These are phyloP conservation scores for Whitmania pigra DNA, from an alignment of 1,140 invertebrate species.

Conservation along the genomic window DNA sequence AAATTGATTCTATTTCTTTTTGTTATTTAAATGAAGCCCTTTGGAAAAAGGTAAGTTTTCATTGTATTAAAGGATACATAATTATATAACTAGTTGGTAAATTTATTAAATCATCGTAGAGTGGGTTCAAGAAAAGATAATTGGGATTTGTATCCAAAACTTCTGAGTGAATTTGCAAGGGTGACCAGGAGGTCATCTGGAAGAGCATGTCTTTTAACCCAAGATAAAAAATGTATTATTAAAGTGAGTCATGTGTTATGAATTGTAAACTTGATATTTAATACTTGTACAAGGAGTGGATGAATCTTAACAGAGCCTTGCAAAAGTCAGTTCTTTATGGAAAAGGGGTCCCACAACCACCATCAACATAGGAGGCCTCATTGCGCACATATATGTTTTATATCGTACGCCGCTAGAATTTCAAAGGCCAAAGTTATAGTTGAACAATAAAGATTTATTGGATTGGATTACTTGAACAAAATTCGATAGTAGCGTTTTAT, in stretches of 20 bases:
- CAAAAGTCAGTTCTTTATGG: slow-evolving; percentile 30
- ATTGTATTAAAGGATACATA: too few relatives aligned
- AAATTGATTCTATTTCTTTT: not conserved
- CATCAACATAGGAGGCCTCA: slow-evolving; percentile 38
- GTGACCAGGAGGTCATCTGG: slow-evolving; percentile 40
- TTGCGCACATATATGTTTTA: slow-evolving; percentile 33
- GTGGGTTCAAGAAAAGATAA: slow-evolving; percentile 46
- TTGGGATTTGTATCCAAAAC: slow-evolving; percentile 44
- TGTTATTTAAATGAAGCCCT: slow-evolving; percentile 42
- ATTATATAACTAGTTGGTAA: too few relatives aligned
- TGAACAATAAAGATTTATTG: too few relatives aligned
- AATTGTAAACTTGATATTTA: not conserved
- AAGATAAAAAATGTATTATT: slow-evolving; percentile 45
- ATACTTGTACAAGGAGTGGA: slow-evolving; percentile 14
- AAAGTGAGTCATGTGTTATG: slow-evolving; percentile 30
- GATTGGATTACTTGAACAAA: not conserved
- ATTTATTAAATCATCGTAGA: slow-evolving; percentile 22
- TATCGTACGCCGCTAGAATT: slow-evolving; percentile 26
- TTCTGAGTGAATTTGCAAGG: slow-evolving; percentile 46
- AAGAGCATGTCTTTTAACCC: slow-evolving; percentile 47
- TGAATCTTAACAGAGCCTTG: slow-evolving; percentile 30
- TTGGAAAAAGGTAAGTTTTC: slow-evolving; percentile 45
- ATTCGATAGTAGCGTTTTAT: not conserved
- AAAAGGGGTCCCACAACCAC: slow-evolving; percentile 28
- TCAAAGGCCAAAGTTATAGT: too few relatives aligned